A percentile compares a stretch with the other conserved stretches of the same genome.
phyloP scores from a whole-genome alignment of 2,797 vertebrate species.

The Spheniscus humboldti region DNA sequence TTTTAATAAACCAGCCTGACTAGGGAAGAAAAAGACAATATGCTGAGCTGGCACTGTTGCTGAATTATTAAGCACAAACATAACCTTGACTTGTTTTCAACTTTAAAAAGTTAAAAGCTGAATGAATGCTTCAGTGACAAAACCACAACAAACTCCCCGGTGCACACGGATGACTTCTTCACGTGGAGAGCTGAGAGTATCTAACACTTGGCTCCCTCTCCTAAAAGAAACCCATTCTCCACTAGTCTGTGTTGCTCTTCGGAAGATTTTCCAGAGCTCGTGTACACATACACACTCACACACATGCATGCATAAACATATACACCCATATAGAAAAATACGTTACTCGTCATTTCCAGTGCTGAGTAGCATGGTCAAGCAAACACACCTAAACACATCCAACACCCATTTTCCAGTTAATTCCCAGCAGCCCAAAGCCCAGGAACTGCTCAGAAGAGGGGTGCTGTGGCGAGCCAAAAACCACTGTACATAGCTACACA shows the following conservation, averaged over 20 bases:
- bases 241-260: background rate
- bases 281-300: too few species aligned
- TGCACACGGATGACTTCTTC: background rate
- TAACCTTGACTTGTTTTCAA: constrained; percentile 63
- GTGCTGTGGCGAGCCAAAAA: background rate
- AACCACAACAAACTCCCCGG: background rate
- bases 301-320: background rate
- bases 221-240: background rate
- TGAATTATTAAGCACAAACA: constrained; percentile 59
- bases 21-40: constrained; percentile 29
- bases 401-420: background rate
- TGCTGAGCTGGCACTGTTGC: constrained; percentile 46
- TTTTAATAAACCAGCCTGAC: constrained; percentile 52
- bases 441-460: background rate
- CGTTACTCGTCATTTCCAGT: background rate
- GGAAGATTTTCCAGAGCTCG: background rate
- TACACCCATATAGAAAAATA: background rate
- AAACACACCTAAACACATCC: background rate
- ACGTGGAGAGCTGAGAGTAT: background rate
- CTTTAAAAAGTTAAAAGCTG: constrained; percentile 27
- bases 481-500: background rate
- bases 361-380: background rate
- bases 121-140: constrained; percentile 15
- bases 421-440: background rate
- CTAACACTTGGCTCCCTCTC: background rate